Conservation (phyloP, 2,113 vertebrate genomes). For the Anthoscopus minutus region DNA sequence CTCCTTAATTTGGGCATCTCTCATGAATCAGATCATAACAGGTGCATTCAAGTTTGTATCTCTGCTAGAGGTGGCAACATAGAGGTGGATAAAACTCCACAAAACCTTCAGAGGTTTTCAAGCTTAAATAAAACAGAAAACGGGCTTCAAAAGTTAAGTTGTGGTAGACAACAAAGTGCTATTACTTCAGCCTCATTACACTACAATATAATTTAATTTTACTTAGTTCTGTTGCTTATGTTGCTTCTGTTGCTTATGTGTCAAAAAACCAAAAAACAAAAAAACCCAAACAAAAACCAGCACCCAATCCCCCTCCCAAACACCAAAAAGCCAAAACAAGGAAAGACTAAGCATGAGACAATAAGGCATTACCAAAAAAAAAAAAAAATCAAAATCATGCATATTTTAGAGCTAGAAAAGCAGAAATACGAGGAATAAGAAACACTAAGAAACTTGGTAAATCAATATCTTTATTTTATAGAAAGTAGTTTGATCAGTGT, state of each 20-base stretch:
- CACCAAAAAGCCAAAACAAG: background rate
- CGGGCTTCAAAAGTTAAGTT: background rate
- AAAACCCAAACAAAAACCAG: too few relatives aligned
- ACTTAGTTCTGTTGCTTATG: background rate
- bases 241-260: too few relatives aligned
- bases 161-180: background rate
- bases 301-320: background rate
- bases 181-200: background rate
- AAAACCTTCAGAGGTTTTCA: too few relatives aligned
- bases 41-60: too few relatives aligned
- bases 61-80: too few relatives aligned
- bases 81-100: too few relatives aligned
- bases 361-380: background rate
- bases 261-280: too few relatives aligned
- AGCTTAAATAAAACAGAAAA: background rate
- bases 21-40: background rate
- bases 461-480: slow-evolving; percentile 32
- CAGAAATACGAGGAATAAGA: background rate
- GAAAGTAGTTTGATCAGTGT: slow-evolving; percentile 32
- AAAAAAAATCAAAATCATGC: background rate
- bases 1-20: background rate
- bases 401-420: background rate
- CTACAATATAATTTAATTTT: background rate
- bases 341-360: background rate
- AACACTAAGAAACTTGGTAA: background rate